Percentiles rank a stretch among this genome's conserved stretches.
phyloP scores from a whole-genome alignment of 2,113 vertebrate genomes.

The Haliaeetus leucogaster region DNA sequence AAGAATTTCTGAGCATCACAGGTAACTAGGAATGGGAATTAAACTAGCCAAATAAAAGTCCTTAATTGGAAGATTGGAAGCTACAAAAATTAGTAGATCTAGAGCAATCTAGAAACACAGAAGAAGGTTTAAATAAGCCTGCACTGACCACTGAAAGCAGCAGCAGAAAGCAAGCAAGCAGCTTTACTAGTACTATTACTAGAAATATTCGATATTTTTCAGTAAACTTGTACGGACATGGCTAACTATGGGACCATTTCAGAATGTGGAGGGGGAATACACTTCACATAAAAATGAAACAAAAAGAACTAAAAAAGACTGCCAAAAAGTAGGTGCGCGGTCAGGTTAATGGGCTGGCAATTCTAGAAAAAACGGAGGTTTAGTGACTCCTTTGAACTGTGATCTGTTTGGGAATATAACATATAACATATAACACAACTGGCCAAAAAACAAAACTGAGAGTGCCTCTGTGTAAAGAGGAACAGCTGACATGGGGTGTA shows the following conservation, averaged over 20 bases:
- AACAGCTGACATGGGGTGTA: background rate
- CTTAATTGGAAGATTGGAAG: background rate
- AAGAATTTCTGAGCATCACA: background rate
- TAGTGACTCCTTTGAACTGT: background rate
- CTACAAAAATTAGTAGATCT: background rate
- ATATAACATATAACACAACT: background rate
- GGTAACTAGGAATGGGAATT: background rate
- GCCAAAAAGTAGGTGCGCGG: background rate
- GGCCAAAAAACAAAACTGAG: background rate
- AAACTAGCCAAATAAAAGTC: background rate
- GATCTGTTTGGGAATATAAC: background rate
- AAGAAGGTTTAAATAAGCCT: background rate
- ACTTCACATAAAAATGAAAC: background rate
- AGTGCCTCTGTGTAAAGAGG: background rate
- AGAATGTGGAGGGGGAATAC: background rate
- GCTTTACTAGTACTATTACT: background rate
- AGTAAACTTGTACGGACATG: background rate
- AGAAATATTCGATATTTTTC: background rate
- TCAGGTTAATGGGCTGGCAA: background rate
- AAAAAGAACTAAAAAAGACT: background rate
- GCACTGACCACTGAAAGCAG: background rate
- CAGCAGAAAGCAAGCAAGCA: background rate
- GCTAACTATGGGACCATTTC: background rate
- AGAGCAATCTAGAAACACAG: background rate
- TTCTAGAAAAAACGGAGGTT: background rate